Evolutionary conservation across 2,888 invertebrate genomes (phyloP).

Genomic region (Phortica magna): DNA sequence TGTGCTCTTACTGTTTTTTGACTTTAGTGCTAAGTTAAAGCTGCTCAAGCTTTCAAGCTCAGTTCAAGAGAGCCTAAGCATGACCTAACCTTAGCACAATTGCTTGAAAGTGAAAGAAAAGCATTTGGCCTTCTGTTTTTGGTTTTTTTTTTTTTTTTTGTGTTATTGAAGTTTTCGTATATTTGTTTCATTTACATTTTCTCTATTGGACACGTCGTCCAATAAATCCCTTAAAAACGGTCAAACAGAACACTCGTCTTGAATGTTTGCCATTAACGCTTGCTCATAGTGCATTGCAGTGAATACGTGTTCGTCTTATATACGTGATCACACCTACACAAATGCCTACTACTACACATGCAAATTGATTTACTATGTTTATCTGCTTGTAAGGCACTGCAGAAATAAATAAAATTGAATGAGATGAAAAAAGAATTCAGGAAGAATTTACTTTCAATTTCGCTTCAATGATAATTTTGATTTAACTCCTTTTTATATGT

Average conservation of each 20-base stretch:
- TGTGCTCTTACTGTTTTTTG: too few relatives aligned
- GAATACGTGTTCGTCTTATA: conserved; percentile 14
- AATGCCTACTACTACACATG: not conserved
- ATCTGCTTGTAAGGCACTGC: not conserved
- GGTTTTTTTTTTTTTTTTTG: too few relatives aligned
- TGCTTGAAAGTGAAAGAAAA: too few relatives aligned
- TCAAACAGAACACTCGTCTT: conserved; percentile 1
- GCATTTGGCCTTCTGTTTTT: too few relatives aligned
- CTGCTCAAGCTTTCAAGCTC: too few relatives aligned
- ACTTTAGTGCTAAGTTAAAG: too few relatives aligned
- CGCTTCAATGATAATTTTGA: conserved; percentile 56
- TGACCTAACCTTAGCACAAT: too few relatives aligned
- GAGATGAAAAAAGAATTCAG: conserved; percentile 5
- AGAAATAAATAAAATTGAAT: conserved; percentile 28
- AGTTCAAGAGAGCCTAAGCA: too few relatives aligned
- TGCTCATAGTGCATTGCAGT: conserved; percentile 23
- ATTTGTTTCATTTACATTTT: too few relatives aligned
- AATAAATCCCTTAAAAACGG: not conserved
- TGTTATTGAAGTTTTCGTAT: too few relatives aligned
- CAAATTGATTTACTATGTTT: conserved; percentile 23
- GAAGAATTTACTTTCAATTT: conserved; percentile 61
- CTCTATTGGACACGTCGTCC: not conserved
- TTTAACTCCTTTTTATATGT: conserved; percentile 53
- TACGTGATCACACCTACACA: not conserved
- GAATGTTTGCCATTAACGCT: not conserved